Percentiles rank a stretch among this genome's conserved stretches.
Conservation (phyloP, 53 echinoderm and acorn worm genomes). For the Apostichopus leukothele region DNA sequence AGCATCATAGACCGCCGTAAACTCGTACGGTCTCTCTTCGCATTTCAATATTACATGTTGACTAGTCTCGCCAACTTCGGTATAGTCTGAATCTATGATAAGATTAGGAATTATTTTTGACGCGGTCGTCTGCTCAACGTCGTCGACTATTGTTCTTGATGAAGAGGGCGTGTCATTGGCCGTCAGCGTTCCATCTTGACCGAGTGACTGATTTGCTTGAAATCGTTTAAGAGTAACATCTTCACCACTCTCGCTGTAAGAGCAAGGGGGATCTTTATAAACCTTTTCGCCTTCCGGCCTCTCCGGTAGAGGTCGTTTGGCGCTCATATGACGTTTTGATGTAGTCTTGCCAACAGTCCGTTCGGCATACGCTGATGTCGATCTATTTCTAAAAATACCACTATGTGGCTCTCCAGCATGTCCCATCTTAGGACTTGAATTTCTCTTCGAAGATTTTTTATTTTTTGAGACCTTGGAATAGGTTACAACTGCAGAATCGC, state of each 20-base stretch:
- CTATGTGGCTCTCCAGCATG: not conserved
- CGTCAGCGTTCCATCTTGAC: not conserved
- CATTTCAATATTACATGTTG: not conserved
- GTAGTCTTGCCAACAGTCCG: constrained; percentile 11
- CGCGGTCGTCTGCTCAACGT: not conserved
- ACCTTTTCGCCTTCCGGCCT: not conserved
- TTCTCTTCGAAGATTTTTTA: constrained; percentile 23
- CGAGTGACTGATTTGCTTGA: not conserved
- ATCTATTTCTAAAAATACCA: not conserved
- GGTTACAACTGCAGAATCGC: constrained; percentile 19
- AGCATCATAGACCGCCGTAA: constrained; percentile 29
- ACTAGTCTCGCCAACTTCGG: not conserved
- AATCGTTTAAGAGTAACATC: not conserved
- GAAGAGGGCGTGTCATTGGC: not conserved
- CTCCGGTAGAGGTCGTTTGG: constrained; percentile 30
- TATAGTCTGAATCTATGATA: constrained; percentile 20
- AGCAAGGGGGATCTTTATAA: constrained; percentile 4
- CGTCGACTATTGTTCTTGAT: not conserved
- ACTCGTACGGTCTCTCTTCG: constrained; percentile 34
- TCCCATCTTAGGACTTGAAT: not conserved
- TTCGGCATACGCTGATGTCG: constrained; percentile 21
- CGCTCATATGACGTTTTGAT: constrained; percentile 27
- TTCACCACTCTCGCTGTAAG: constrained; percentile 5
- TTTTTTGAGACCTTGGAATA: constrained; percentile 24
- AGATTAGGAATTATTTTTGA: not conserved